Conservation (phyloP, 2,113 vertebrate species). For the Trogon melanurus region DNA sequence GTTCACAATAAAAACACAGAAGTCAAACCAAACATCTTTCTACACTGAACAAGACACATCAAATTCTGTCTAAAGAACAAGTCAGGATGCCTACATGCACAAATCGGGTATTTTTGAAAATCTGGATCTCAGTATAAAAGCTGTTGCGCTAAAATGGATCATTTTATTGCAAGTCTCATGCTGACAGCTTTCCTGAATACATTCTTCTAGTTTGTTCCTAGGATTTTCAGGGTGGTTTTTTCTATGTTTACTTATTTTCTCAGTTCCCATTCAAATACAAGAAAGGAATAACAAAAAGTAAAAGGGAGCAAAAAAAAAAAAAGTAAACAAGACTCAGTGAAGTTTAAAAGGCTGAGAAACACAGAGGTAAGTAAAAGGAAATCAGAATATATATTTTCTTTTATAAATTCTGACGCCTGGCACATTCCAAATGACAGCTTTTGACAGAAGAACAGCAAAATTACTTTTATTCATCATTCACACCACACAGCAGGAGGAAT, state of each 20-base stretch:
- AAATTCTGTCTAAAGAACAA: background rate
- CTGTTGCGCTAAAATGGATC: background rate
- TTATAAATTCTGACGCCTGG: background rate
- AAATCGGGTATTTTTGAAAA: background rate
- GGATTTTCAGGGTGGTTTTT: accelerated
- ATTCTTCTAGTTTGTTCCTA: background rate
- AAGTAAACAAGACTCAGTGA: background rate
- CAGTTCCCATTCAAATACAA: background rate
- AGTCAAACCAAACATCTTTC: background rate
- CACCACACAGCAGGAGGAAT: background rate
- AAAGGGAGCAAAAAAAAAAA: background rate
- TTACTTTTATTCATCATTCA: background rate
- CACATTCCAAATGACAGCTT: background rate
- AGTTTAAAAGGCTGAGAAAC: background rate
- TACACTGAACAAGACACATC: background rate
- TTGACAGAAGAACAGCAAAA: background rate
- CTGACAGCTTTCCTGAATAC: background rate
- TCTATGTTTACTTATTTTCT: background rate
- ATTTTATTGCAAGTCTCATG: background rate
- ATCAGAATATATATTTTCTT: background rate
- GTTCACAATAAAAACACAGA: background rate
- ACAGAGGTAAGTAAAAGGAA: background rate
- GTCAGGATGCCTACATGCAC: background rate
- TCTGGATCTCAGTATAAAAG: background rate
- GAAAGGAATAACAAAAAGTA: background rate